Base-by-base conservation (phyloP, 2,888 invertebrate genomes). In the Nysson spinosus region DNA sequence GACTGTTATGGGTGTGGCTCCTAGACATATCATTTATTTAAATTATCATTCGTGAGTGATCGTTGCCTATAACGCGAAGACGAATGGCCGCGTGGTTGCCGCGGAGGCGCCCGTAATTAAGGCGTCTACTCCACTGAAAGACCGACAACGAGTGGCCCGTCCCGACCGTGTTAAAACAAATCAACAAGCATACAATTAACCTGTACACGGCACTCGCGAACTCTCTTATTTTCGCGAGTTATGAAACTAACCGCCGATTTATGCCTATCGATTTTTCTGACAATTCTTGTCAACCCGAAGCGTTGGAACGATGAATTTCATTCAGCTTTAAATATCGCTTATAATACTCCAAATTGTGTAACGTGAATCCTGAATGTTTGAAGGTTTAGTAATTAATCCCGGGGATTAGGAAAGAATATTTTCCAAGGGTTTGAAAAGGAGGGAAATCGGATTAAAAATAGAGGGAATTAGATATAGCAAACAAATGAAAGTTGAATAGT, bases 11-110 rank as follows among this genome's bases (percentile, higher is more conserved):
- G 60, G 54, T 46, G 60, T 43, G 55, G 43, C 43, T 17, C 34
- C 28, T 30, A 47, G 47, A 61, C 60, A 26, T 19, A 49, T 42
- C 47, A 55, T 35, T 61, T 61, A 56, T 56, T 62, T 50, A 56
- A 56, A 62, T 56, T 50, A 56, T 56, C 44, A 44, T 56, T 62
- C 22, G 34, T 12, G 43, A 51, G 20, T n/a, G 62, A 62, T 56
- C 46, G 30, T 22, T 16, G 16, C 32, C 43, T 42, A 39, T 26
- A 42, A 4, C 30, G 28, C 55, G 35, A 39, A n/a, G 19, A 37
- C 5, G 47, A 42, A 47, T 47, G 30, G 42, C 32, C 16, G 34
- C 7, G 6, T 14, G 34, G 4, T 16, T 9, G 37, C 26, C 46
- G 42, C 47, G 35, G 55, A 49, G 49, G 50, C 35, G 42, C 42